Percentiles rank a stretch among this genome's conserved stretches.
phyloP scores from a whole-genome alignment of 2,113 vertebrate species.

The Sinocyclocheilus anshuiensis region DNA sequence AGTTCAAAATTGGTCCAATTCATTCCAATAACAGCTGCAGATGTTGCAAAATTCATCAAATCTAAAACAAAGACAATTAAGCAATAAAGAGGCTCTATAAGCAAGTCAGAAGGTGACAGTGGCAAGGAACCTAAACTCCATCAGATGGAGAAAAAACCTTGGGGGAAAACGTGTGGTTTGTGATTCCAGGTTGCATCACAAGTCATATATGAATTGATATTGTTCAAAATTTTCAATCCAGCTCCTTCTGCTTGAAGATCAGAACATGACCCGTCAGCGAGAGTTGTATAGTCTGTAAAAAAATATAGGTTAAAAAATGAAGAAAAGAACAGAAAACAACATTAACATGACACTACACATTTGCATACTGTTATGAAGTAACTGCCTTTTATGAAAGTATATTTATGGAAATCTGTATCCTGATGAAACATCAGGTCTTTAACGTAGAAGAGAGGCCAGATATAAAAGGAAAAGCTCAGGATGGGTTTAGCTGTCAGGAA shows the following conservation, averaged over 20 bases:
- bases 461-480: slow-evolving; percentile 26
- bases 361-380: neutral
- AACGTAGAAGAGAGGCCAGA: slow-evolving; percentile 3
- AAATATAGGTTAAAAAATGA: neutral
- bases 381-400: neutral
- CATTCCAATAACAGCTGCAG: too few species aligned
- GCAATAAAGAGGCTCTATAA: neutral
- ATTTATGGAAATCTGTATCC: slow-evolving; percentile 27
- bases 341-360: neutral
- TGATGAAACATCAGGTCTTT: slow-evolving; percentile 22
- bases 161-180: too few species aligned
- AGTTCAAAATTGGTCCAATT: neutral
- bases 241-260: too few species aligned
- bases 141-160: neutral
- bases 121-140: neutral
- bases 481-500: slow-evolving; percentile 28
- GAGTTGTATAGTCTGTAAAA: too few species aligned
- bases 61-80: neutral
- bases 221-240: too few species aligned
- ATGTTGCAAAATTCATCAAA: neutral
- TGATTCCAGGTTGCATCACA: too few species aligned
- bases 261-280: too few species aligned
- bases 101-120: neutral
- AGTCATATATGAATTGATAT: too few species aligned
- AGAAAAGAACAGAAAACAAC: neutral